Conservation (phyloP, 1,140 invertebrate genomes). For the Hylaeus anthracinus region DNA sequence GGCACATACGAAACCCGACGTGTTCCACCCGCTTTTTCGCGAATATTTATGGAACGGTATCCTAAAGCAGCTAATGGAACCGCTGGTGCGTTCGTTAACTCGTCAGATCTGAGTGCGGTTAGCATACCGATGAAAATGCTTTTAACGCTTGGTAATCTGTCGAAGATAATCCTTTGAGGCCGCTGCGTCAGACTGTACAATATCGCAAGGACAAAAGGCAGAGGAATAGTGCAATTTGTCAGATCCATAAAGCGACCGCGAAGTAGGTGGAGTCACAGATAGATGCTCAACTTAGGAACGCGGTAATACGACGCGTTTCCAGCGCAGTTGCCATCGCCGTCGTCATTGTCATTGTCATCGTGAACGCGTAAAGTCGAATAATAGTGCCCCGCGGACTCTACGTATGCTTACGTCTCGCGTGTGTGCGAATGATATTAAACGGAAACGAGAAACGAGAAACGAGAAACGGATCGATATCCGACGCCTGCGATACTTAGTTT, state of each 20-base stretch:
- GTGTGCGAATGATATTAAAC: slow-evolving; percentile 38
- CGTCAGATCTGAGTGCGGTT: slow-evolving; percentile 14
- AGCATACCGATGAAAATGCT: slow-evolving; percentile 24
- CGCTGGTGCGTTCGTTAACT: slow-evolving; percentile 34
- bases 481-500: not conserved
- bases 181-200: slow-evolving; percentile 1
- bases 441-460: slow-evolving; percentile 29
- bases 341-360: slow-evolving; percentile 32
- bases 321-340: slow-evolving; percentile 14
- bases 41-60: too few species aligned
- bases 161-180: slow-evolving; percentile 49
- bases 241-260: slow-evolving; percentile 56
- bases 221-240: slow-evolving; percentile 51
- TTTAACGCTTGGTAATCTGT: slow-evolving; percentile 51
- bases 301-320: slow-evolving; percentile 51
- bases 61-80: slow-evolving; percentile 21
- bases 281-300: slow-evolving; percentile 30
- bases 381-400: not conserved
- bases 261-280: slow-evolving; percentile 53
- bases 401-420: slow-evolving; percentile 18
- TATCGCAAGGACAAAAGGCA: slow-evolving; percentile 25
- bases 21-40: too few species aligned
- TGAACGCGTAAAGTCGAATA: slow-evolving; percentile 50
- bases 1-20: too few species aligned
- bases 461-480: slow-evolving; percentile 32